Evolutionary conservation across 2,888 invertebrate species (phyloP).

Genomic region (Yponomeuta plumbellus): DNA sequence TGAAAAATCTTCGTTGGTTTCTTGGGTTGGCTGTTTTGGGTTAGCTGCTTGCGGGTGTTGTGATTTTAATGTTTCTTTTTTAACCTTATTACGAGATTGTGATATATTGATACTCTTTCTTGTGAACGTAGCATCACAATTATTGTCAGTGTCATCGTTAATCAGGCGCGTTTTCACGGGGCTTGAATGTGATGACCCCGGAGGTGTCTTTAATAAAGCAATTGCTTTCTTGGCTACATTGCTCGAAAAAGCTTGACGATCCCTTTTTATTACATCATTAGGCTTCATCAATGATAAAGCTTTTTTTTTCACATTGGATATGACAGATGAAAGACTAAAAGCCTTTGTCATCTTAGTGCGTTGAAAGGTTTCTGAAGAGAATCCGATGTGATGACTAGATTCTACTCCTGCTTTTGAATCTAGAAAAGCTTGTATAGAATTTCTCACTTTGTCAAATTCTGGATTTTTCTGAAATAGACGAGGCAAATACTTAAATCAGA

Average conservation of each 20-base stretch:
- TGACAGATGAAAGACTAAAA: conserved; percentile 59
- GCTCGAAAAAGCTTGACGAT: conserved; percentile 36
- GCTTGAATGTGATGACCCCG: conserved; percentile 45
- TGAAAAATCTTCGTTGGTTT: conserved; percentile 12
- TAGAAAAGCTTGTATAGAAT: conserved; percentile 62
- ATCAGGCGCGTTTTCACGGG: conserved; percentile 26
- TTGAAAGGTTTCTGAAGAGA: conserved; percentile 44
- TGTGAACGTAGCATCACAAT: neutral
- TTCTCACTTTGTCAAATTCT: conserved; percentile 61
- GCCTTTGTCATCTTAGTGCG: conserved; percentile 44
- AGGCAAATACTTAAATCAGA: neutral
- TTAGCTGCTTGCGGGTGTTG: conserved; percentile 19
- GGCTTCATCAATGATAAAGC: conserved; percentile 67
- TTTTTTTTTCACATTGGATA: conserved; percentile 73
- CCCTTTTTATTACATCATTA: conserved; percentile 42
- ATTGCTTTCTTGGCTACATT: conserved; percentile 49
- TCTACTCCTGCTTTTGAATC: conserved; percentile 46
- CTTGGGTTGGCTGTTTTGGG: too few species aligned
- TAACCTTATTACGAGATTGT: neutral
- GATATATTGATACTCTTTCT: neutral
- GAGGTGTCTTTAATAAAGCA: conserved; percentile 50
- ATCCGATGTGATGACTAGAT: conserved; percentile 30
- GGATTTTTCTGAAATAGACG: conserved; percentile 62
- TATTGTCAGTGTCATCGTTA: neutral
- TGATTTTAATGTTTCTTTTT: conserved; percentile 19